Base-by-base conservation (phyloP, 2,888 invertebrate genomes). In the Drosophila austrosaltans region DNA sequence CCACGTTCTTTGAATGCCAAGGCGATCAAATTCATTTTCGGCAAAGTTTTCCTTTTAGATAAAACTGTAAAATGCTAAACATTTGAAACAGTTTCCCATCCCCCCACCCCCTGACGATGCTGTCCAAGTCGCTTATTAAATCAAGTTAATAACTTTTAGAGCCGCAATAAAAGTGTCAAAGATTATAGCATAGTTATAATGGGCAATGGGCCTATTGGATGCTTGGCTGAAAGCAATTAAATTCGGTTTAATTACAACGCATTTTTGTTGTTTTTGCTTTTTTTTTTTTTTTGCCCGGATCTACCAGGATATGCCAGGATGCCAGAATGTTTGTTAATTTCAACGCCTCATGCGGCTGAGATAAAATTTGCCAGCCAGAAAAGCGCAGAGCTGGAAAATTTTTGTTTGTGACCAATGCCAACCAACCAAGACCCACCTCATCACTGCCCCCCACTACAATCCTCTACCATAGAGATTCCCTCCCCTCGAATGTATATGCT, bases 101-200 rank as follows among this genome's bases (percentile, higher is more conserved):
- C 65, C 42, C 53, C 40, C 3, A 3, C 8, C 53, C 39, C 56
- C 63, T 62, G 67, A 66, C 53, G 67, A 53, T 69, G 63, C 64
- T 75, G 82, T 77, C 78, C 75, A 63, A 76, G 78, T 54, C 78
- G 88, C 82, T 90, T 90, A 90, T 90, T 91, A 90, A 90, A 90
- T 90, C 90, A 91, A 90, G 81, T 90, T 91, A 90, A 91, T 90
- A 90, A 91, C 91, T 91, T 90, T 87, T 86, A 79, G 81, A 84
- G 86, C 75, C 75, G 91, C 85, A 90, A 90, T 90, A 90, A 90
- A 90, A 90, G 89, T 90, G 90, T 90, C 90, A 90, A 89, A 90
- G 86, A 90, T 90, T 83, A 90, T 89, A 84, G 90, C 89, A 85
- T 81, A 85, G 87, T 81, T 89, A 83, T 79, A 79, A 79, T 36